A percentile compares a stretch with the other conserved stretches of the same genome.
phyloP scores from a whole-genome alignment of 2,113 vertebrate genomes.

The Prolemur simus region DNA sequence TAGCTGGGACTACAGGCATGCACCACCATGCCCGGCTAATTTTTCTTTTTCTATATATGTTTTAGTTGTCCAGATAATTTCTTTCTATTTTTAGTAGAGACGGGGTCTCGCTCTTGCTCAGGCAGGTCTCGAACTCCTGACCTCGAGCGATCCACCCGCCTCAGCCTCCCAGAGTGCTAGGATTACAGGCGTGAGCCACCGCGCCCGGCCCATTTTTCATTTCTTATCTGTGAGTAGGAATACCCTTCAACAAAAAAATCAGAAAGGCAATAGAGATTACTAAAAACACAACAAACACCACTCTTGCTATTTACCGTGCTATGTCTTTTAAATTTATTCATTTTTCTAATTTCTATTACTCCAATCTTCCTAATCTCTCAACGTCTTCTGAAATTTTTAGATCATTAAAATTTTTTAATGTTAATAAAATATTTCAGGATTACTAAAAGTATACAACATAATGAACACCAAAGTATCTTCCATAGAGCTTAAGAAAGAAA shows the following conservation, averaged over 20 bases:
- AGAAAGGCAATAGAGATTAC: not conserved
- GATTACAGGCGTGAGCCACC: too few relatives aligned
- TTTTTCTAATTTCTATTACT: not conserved
- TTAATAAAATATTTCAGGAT: not conserved
- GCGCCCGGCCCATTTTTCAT: not conserved
- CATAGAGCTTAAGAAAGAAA: conserved; percentile 52
- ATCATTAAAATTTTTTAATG: not conserved
- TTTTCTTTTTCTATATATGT: too few relatives aligned
- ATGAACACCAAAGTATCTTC: not conserved
- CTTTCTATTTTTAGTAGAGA: too few relatives aligned
- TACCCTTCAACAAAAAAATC: conserved; percentile 49
- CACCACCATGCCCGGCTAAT: too few relatives aligned
- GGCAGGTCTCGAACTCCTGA: too few relatives aligned
- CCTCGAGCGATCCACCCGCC: too few relatives aligned
- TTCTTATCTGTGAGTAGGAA: not conserved
- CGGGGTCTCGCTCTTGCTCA: too few relatives aligned
- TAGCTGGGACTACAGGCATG: too few relatives aligned
- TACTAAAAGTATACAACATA: not conserved
- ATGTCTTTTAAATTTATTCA: not conserved
- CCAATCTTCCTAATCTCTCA: not conserved
- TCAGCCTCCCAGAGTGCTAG: too few relatives aligned
- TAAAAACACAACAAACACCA: not conserved
- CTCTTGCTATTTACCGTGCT: not conserved
- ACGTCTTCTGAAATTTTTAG: not conserved
- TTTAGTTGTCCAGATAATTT: too few relatives aligned